Percentiles rank a stretch among this genome's conserved stretches.
phyloP scores from a whole-genome alignment of 2,888 invertebrate species.

The Villa cingulata region DNA sequence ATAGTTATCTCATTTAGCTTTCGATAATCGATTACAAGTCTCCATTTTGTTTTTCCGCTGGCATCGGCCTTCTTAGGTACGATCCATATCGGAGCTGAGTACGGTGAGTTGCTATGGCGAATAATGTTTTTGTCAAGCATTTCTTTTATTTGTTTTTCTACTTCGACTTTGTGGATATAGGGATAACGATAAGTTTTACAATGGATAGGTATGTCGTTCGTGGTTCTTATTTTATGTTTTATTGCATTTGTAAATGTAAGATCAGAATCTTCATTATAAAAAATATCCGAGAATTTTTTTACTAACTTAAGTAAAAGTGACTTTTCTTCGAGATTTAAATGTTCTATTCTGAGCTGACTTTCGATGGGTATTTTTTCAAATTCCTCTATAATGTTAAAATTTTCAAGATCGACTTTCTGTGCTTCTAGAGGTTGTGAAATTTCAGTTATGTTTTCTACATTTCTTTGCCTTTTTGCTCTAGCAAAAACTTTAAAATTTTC shows the following conservation, averaged over 20 bases:
- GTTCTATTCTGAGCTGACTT: slow-evolving; percentile 1
- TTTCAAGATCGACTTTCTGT: no score
- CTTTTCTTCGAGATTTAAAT: slow-evolving; percentile 2
- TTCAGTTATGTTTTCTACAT: no score
- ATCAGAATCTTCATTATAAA: not conserved
- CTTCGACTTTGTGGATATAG: no score
- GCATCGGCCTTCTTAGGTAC: slow-evolving; percentile 13
- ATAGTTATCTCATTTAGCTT: slow-evolving; percentile 13
- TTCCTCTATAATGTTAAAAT: not conserved
- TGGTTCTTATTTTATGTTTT: slow-evolving; percentile 1
- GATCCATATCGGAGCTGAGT: slow-evolving; percentile 13
- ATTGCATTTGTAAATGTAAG: slow-evolving; percentile 3
- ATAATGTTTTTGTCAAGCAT: no score
- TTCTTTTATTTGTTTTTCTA: no score
- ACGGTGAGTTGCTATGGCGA: no score
- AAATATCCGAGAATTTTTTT: not conserved
- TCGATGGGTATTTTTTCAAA: not conserved
- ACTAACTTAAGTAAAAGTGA: not conserved
- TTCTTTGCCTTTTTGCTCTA: no score
- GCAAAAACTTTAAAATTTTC: no score
- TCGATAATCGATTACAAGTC: slow-evolving; percentile 14
- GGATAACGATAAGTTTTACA: no score
- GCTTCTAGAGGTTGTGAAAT: no score
- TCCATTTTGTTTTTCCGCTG: slow-evolving; percentile 12
- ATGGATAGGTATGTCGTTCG: slow-evolving; percentile 1